phyloP scores from a whole-genome alignment of 2,888 invertebrate genomes.

The Acronicta alni region DNA sequence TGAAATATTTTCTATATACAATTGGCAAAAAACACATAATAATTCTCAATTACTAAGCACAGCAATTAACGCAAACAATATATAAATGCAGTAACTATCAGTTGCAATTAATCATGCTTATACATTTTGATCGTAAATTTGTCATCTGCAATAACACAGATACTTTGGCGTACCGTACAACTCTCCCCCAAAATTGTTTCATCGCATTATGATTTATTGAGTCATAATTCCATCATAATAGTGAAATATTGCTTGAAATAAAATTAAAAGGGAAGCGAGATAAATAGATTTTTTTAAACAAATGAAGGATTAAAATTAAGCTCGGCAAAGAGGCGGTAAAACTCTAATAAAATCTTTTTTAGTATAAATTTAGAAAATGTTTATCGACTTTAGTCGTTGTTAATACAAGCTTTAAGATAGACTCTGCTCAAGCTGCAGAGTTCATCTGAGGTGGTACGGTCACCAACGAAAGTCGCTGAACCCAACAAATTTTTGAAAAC shows the following conservation, averaged over 20 bases:
- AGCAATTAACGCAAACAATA: conserved; percentile 21
- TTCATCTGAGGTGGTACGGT: too few species aligned
- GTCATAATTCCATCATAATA: conserved; percentile 38
- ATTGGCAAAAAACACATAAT: neutral
- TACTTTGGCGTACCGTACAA: conserved; percentile 27
- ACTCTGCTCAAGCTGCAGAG: too few species aligned
- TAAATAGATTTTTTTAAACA: conserved; percentile 8
- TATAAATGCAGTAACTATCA: conserved; percentile 1
- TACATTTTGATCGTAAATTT: conserved; percentile 36
- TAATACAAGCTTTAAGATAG: too few species aligned
- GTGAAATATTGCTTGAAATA: conserved; percentile 33
- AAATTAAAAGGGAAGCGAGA: conserved; percentile 16
- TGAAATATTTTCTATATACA: too few species aligned
- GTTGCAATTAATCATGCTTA: conserved; percentile 40
- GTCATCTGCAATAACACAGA: conserved; percentile 40
- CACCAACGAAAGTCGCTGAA: too few species aligned
- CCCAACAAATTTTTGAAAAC: too few species aligned
- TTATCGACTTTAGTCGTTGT: too few species aligned
- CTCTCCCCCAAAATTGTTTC: conserved; percentile 22
- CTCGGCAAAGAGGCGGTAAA: neutral
- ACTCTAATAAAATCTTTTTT: too few species aligned
- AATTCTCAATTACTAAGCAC: neutral
- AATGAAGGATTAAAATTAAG: conserved; percentile 10
- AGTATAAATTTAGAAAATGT: too few species aligned
- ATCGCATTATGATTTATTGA: conserved; percentile 41